Evolutionary conservation across 2,797 vertebrate genomes (phyloP), one percentile per base, ranked within the genome.

Genomic region (Gymnothorax reevesii): DNA sequence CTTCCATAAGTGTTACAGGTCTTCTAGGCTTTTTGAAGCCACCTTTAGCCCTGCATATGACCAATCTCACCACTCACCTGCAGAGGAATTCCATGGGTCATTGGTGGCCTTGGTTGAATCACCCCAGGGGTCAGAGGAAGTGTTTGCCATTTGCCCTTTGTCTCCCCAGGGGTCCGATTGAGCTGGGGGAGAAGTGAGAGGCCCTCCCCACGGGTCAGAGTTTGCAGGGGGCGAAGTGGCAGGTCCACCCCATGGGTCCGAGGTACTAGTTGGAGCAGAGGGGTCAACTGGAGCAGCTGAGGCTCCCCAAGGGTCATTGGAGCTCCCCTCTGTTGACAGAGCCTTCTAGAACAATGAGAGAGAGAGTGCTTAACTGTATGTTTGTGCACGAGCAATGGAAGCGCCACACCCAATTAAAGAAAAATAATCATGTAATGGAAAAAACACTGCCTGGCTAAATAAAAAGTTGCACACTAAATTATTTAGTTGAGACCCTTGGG

Each of bases 321-420:
- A 64, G 10, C 75, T 75, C 1, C 94, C 92, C 73, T 95, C 95
- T 92, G 95, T 94, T 59, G 94, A 91, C 4, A 94, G 94, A 0
- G 94, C 94, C 94, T 95, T 84, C 0, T 1, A 22, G 52, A 17
- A 20, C 17, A 83, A 25, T 2, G 6, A 27, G 10, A 57, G n/a
- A 82, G 80, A 57, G n/a, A 60, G n/a, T 22, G 15, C 15, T 55
- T 82, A 82, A 52, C 15, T 0, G 20, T 6, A 57, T 55, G 52
- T n/a, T 55, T 20, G 33, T 52, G 52, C 27, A 73, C 25, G 3
- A 42, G 27, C 8, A 42, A 27, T 27, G 69, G 25, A 73, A 27
- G 52, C 73, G 15, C 33, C 33, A 42, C 33, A 42, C 33, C 33
- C 33, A 42, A 1, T 42, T 42, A 42, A 42, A 42, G 33, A 2